Evolutionary conservation across 1,140 invertebrate species (phyloP), one percentile per base, ranked within the genome.

Genomic region (Bombus confusus): DNA sequence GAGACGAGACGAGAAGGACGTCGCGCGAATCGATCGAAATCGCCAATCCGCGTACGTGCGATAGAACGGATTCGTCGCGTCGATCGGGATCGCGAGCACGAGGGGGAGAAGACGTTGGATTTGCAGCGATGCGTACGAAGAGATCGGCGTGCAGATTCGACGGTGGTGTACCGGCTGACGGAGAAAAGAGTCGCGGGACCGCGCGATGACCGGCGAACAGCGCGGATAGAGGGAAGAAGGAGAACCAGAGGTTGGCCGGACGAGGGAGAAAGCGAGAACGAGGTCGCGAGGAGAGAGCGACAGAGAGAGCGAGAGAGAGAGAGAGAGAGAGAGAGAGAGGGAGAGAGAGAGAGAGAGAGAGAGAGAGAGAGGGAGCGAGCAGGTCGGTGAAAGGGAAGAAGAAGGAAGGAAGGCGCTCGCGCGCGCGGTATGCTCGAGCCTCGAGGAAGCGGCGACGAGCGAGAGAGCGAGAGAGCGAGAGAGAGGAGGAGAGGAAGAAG

Each of bases 101-200:
- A 13, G 57, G 22, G 8, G 3, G 34, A 47, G n/a, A 47, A n/a
- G 28, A 18, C 62, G 80, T 8, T 68, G 25, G 72, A 43, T 57
- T 75, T 34, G 75, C 43, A 22, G 2, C 66, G 66, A 34, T 2
- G 47, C 68, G 34, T 22, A 43, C 64, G n/a, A 34, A 78, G 59
- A 83, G 57, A 83, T 83, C 64, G 59, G 59, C 12, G 81, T 22
- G 81, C 41, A 68, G 59, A 43, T 69, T 34, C 37, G 37, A n/a
- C 28, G 47, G 69, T 81, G 43, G 37, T 28, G 10, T 37, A 73
- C 52, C 69, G 84, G 73, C 82, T 37, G n/a, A 25, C n/a, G 69
- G 64, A 47, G 69, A 85, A 80, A 77, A 66, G 66, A 86, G 79
- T 37, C 73, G 57, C 76, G 83, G 41, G 81, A 80, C 72, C 71